Evolutionary conservation across 1,140 invertebrate genomes (phyloP), one percentile per base, ranked within the genome.

Genomic region (Drosophila aff.): DNA sequence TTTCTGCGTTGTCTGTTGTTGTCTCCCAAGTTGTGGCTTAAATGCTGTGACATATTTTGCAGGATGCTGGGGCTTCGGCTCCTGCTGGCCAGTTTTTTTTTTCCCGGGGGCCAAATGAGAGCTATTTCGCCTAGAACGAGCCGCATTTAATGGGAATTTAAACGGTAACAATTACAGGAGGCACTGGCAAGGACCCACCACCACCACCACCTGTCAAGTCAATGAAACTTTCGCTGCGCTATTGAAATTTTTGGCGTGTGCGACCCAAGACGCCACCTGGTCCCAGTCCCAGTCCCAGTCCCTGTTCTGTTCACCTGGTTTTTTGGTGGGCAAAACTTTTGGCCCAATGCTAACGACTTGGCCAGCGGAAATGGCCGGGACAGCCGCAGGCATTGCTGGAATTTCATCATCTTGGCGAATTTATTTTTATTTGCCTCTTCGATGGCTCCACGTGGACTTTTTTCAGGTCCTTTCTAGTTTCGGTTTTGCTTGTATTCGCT

Each of bases 151-250:
- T 89, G 85, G 85, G 83, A 90, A 90, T 89, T 89, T 89, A 89
- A 89, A 89, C 85, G 85, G 78, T 82, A 89, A 89, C 85, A 89
- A 89, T 89, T 89, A 89, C 85, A 85, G 78, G 76, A 76, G 33
- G 49, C 62, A 13, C 58, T 50, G 49, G n/a, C 0, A 28, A 41
- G 47, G 28, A 28, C 43, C 49, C 59, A 21, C 33, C 44, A 21
- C 15, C 44, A 47, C n/a, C 50, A 33, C 50, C 52, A 68, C 66
- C 81, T 87, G 83, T 87, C 83, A 89, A 84, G 84, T 87, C 76
- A 84, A 83, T 87, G 83, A 87, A 87, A 87, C 68, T 89, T 89
- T 84, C 68, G 68, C 55, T 64, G 68, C 59, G 65, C 84, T 81
- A 87, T 87, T 87, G 84, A 89, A 87, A 81, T 81, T 83, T 77